phyloP scores from a whole-genome alignment of 2,113 vertebrate genomes.

The Henicopernis longicauda region DNA sequence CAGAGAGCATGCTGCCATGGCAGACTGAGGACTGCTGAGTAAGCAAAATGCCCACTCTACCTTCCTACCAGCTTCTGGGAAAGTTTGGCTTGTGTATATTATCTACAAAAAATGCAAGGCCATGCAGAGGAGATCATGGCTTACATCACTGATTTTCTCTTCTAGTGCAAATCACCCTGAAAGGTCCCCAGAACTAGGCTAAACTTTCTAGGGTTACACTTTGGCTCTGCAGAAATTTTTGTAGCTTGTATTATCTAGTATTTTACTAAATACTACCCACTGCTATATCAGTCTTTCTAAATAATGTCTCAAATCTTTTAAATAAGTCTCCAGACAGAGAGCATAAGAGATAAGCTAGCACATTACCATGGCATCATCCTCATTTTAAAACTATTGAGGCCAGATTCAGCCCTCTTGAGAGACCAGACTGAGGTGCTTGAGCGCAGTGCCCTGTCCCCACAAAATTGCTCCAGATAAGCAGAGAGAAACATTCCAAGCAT shows the following conservation, averaged over 20 bases:
- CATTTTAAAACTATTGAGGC: background rate
- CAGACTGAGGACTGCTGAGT: background rate
- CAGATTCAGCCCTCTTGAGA: background rate
- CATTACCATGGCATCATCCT: background rate
- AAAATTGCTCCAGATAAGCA: background rate
- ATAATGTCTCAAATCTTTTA: background rate
- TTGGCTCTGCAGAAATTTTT: background rate
- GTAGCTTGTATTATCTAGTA: background rate
- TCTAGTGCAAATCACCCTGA: background rate
- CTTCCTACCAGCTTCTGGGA: background rate
- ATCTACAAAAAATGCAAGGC: background rate
- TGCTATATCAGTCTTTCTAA: background rate
- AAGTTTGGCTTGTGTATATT: background rate
- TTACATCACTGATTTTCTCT: background rate
- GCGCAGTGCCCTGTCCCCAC: background rate
- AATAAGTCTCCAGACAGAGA: background rate
- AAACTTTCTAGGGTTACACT: background rate
- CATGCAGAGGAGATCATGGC: background rate
- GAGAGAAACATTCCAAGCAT: background rate
- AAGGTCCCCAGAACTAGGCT: background rate
- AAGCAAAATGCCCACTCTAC: background rate
- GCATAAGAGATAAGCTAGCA: background rate
- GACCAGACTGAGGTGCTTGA: background rate
- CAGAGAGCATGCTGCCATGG: rapidly evolving
- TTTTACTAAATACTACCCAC: background rate